A percentile compares a stretch with the other conserved stretches of the same genome.
These are phyloP conservation scores for Corythucha ciliata DNA, from an alignment of 2,888 invertebrate species.

Conservation along the genomic window DNA sequence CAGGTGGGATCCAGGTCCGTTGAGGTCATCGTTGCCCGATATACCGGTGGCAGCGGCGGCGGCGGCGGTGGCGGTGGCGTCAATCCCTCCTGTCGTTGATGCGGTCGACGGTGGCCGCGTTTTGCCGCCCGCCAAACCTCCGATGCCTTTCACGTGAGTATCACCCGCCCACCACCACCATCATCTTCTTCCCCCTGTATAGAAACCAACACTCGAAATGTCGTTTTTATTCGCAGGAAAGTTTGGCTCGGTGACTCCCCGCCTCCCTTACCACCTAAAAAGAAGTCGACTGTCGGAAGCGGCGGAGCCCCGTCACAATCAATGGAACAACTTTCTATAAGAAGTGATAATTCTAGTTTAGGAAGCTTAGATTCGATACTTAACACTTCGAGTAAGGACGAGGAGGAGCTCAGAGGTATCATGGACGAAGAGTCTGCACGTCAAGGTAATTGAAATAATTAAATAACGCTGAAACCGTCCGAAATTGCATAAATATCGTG, in stretches of 20 bases:
- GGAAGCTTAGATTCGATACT: conserved; percentile 81
- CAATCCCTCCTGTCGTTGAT: conserved; percentile 64
- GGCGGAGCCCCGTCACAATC: conserved; percentile 25
- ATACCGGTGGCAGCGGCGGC: conserved; percentile 70
- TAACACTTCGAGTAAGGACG: conserved; percentile 77
- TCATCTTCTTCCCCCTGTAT: too few species aligned
- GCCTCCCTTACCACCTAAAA: conserved; percentile 52
- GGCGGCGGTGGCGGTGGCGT: conserved; percentile 32
- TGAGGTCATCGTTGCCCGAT: conserved; percentile 62
- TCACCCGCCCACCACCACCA: background rate
- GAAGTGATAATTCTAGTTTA: conserved; percentile 60
- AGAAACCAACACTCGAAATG: too few species aligned
- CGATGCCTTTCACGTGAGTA: conserved; percentile 63
- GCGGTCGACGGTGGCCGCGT: conserved; percentile 52
- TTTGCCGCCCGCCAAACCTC: conserved; percentile 73
- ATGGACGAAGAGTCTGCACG: conserved; percentile 37
- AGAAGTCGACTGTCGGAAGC: conserved; percentile 13
- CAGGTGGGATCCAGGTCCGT: conserved; percentile 26
- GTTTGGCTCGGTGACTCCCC: conserved; percentile 40
- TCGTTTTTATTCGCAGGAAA: conserved; percentile 23
- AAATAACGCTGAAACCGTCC: too few species aligned
- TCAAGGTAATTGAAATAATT: conserved; percentile 17
- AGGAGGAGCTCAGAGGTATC: conserved; percentile 54
- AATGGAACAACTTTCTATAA: conserved; percentile 43
- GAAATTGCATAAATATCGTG: conserved; percentile 18